Base-by-base conservation (phyloP, 1,140 invertebrate species). In the Drosophila kohkoa region DNA sequence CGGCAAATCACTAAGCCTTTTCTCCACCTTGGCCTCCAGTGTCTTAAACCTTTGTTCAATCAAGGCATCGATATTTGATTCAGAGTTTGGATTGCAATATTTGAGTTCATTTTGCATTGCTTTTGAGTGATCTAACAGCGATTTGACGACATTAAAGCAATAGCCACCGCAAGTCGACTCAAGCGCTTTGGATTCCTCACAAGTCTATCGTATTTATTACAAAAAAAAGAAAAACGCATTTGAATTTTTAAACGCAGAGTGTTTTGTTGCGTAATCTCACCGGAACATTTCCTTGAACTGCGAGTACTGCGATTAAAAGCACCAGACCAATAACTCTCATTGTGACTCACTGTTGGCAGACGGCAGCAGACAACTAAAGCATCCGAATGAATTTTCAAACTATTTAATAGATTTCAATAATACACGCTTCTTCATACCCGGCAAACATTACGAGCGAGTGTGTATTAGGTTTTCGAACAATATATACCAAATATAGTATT, bases 211-310 rank as follows among this genome's bases (percentile, higher is more conserved):
- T 4, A 32, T 32, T 32, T 5, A 32, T 32, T 32, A 8, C 1
- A 32, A 32, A 32, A 32, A 46, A 15, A 15, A 46, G 20, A 25
- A 25, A 25, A 25, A 25, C 20, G 20, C 3, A 46, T 15, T 15
- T 46, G 1, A 0, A 3, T 25, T 25, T 13, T 46, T 46, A 46
- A 13, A 66, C 11, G 8, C 38, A n/a, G 3, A 41, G 3, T 41
- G 10, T 11, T 10, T 64, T 77, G 25, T 48, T 15, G 7, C 15
- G 30, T 5, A 13, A 43, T 43, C 41, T 43, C n/a, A 43, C 41
- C 41, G 11, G 41, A 43, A 13, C n/a, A 43, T 43, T n/a, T 3
- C 41, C 41, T 13, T 43, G n/a, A 13, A 13, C 41, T 43, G 11
- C 41, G 41, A 43, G 41, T n/a, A 43, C 41, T 13, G 41, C 11